These are phyloP conservation scores for Gerris lacustris DNA, from an alignment of 2,888 invertebrate genomes.

Conservation along the genomic window DNA sequence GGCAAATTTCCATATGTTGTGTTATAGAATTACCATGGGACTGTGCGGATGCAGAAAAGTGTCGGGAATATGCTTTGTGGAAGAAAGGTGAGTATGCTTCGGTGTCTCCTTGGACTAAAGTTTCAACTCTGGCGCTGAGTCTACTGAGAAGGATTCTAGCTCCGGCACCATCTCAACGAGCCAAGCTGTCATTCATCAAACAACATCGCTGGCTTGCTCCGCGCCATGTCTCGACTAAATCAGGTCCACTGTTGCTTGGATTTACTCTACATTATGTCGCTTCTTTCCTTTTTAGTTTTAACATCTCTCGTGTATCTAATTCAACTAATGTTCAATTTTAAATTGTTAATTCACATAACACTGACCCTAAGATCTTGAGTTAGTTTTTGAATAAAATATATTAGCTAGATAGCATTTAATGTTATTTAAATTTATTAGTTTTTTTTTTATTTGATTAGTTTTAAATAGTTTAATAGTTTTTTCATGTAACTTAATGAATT, in stretches of 20 bases:
- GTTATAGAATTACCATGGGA: constrained; percentile 87
- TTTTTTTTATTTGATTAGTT: no score
- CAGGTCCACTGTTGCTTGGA: constrained; percentile 1
- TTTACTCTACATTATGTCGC: not conserved
- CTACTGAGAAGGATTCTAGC: constrained; percentile 63
- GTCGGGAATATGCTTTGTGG: constrained; percentile 64
- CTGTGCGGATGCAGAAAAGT: constrained; percentile 52
- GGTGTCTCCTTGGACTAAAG: constrained; percentile 65
- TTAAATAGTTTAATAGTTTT: no score
- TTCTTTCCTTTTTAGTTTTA: not conserved
- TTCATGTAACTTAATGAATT: no score
- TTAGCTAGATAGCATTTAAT: no score
- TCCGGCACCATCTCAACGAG: constrained; percentile 52
- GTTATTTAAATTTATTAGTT: no score
- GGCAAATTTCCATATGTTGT: no score
- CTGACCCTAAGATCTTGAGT: no score
- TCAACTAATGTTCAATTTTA: no score
- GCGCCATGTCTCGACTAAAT: constrained; percentile 7
- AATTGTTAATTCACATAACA: no score
- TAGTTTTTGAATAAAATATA: no score
- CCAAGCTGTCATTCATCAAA: constrained; percentile 53
- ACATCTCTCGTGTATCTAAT: no score
- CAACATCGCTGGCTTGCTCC: constrained; percentile 56
- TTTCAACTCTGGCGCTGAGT: constrained; percentile 60
- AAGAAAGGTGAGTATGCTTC: constrained; percentile 53